Base-by-base conservation (phyloP, 2,113 vertebrate genomes). In the Falco punctatus region DNA sequence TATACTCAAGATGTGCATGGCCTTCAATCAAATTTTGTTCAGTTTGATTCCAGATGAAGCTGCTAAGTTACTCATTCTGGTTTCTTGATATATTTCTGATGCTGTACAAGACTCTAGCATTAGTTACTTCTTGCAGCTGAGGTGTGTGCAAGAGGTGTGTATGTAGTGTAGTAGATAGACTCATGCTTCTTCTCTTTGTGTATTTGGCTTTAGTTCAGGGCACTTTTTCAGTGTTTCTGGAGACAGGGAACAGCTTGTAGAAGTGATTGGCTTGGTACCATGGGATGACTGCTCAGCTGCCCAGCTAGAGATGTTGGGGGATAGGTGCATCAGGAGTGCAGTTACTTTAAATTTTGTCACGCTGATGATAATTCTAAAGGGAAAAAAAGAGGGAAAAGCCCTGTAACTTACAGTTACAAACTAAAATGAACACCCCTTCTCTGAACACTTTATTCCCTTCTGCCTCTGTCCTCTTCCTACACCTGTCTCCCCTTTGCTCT, bases 241-340 rank as follows among this genome's bases (percentile, higher is more conserved):
- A 74, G 67, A 33, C 15, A 62, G 22, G 0, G 0, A 62, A 35
- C 18, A 19, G 26, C 21, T 55, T 62, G 15, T 46, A 57, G 33
- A 33, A 61, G 49, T 57, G 86, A 33, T 16, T 92, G 74, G 15
- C 16, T 55, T 48, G 19, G 48, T 58, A 70, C 28, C 2, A 2
- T 88, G 62, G 38, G 28, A 22, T 66, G 13, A 51, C 22, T 78
- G 54, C 32, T 12, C 13, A 24, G 7, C 49, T 83, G 17, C 30
- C 44, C 20, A 75, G 20, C 15, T 82, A 32, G 74, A 74, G n/a
- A 15, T n/a, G 15, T 73, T 64, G 18, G 33, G 28, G 28, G n/a
- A 28, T n/a, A 48, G 38, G 6, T 80, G 28, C 44, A 38, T 80
- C 28, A 55, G 62, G 58, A 80, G 21, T 65, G 40, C 26, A 8